Evolutionary conservation across 1,140 invertebrate species (phyloP).

Genomic region (Ostrea edulis): DNA sequence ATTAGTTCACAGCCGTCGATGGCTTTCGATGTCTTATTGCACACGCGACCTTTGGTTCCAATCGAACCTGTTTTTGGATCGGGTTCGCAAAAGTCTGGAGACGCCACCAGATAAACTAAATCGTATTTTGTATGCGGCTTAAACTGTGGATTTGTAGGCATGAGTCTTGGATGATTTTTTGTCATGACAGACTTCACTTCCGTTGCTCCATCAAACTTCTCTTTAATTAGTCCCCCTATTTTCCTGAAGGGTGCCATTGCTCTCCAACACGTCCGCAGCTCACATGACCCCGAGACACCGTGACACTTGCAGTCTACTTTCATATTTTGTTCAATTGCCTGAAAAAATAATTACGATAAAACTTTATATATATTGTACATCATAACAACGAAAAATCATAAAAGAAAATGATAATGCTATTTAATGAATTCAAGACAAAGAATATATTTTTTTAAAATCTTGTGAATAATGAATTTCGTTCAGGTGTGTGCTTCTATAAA

Average conservation of each 20-base stretch:
- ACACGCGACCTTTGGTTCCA: slow-evolving; percentile 78
- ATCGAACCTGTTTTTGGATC: slow-evolving; percentile 82
- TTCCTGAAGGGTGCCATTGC: slow-evolving; percentile 91
- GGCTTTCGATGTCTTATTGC: slow-evolving; percentile 79
- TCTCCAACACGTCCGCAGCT: slow-evolving; percentile 96
- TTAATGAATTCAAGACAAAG: background rate
- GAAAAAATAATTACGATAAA: slow-evolving; percentile 54
- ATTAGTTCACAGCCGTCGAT: slow-evolving; percentile 81
- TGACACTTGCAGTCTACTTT: slow-evolving; percentile 92
- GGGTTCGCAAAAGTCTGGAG: slow-evolving; percentile 95
- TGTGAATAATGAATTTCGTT: background rate
- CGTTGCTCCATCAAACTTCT: slow-evolving; percentile 91
- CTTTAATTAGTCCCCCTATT: slow-evolving; percentile 89
- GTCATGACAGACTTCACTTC: slow-evolving; percentile 81
- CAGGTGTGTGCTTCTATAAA: too few species aligned
- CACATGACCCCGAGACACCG: slow-evolving; percentile 97
- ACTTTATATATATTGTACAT: background rate
- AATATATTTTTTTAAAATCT: background rate
- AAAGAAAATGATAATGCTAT: background rate
- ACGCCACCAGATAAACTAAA: slow-evolving; percentile 94
- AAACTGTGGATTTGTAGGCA: slow-evolving; percentile 76
- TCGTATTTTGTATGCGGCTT: slow-evolving; percentile 81
- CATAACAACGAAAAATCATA: background rate
- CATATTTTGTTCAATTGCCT: slow-evolving; percentile 77
- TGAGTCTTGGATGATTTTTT: slow-evolving; percentile 66